Evolutionary conservation across 2,797 vertebrate genomes (phyloP).

Genomic region (Trematomus bernacchii): DNA sequence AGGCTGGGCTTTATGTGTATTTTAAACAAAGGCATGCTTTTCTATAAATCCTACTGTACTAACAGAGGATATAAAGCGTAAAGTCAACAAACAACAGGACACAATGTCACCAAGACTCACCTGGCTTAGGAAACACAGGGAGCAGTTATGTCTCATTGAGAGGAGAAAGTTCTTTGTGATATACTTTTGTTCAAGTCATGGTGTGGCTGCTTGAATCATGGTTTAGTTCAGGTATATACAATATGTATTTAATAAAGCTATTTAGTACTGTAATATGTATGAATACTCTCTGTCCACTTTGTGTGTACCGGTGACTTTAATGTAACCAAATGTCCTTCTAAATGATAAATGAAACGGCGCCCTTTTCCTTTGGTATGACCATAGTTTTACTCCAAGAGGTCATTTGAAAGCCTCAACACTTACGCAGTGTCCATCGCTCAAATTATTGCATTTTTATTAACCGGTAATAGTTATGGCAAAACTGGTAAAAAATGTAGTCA

Average conservation of each 20-base stretch:
- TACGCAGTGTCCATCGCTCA: background rate
- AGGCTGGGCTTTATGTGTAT: constrained; percentile 21
- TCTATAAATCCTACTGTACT: background rate
- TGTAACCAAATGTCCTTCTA: background rate
- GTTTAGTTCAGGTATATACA: background rate
- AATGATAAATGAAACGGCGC: background rate
- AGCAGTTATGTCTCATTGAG: background rate
- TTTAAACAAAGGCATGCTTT: background rate
- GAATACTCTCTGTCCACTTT: background rate
- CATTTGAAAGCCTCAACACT: background rate
- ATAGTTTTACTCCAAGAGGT: background rate
- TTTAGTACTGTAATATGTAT: background rate
- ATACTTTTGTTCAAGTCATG: background rate
- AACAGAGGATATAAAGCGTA: background rate
- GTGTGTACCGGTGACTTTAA: background rate
- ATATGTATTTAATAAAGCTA: background rate
- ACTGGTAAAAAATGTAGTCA: too few relatives aligned
- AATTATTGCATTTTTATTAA: background rate
- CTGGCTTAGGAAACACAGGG: background rate
- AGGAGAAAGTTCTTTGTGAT: background rate
- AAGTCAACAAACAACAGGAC: background rate
- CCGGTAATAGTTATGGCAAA: background rate
- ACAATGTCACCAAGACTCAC: background rate
- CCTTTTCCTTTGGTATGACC: background rate
- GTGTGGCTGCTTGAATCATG: background rate